These are phyloP conservation scores for Yoshiicerus persimilis DNA, from an alignment of 1,140 invertebrate species.

Conservation along the genomic window DNA sequence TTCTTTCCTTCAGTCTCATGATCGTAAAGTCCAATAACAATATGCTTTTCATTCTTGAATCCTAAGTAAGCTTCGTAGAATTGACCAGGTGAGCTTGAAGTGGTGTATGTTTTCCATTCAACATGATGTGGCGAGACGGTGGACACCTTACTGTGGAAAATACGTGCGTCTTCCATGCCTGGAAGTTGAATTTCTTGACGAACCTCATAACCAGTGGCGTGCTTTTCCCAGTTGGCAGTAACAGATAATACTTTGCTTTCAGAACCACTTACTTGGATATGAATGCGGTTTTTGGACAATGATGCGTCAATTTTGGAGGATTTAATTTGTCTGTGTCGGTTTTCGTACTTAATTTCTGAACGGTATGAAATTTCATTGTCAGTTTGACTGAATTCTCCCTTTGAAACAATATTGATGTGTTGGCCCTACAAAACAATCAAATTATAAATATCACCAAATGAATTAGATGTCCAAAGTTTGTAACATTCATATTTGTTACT, in stretches of 20 bases:
- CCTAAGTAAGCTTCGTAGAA: conserved; percentile 41
- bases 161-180: conserved; percentile 41
- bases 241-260: background rate
- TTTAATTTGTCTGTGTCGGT: conserved; percentile 32
- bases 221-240: background rate
- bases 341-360: conserved; percentile 15
- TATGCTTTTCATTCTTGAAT: conserved; percentile 40
- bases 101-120: conserved; percentile 34
- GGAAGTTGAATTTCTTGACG: conserved; percentile 34
- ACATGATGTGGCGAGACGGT: conserved; percentile 24
- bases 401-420: background rate
- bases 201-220: conserved; percentile 32
- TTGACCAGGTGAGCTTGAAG: background rate
- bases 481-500: background rate
- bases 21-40: conserved; percentile 33
- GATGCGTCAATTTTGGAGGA: background rate
- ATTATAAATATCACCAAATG: background rate
- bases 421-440: background rate
- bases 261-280: conserved; percentile 1
- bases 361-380: background rate
- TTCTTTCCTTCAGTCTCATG: background rate
- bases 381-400: conserved; percentile 6
- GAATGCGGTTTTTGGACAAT: background rate
- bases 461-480: background rate
- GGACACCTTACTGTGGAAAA: conserved; percentile 15